Evolutionary conservation across 2,113 vertebrate species (phyloP), one percentile per base, ranked within the genome.

Genomic region (Scartelaos histophorus): DNA sequence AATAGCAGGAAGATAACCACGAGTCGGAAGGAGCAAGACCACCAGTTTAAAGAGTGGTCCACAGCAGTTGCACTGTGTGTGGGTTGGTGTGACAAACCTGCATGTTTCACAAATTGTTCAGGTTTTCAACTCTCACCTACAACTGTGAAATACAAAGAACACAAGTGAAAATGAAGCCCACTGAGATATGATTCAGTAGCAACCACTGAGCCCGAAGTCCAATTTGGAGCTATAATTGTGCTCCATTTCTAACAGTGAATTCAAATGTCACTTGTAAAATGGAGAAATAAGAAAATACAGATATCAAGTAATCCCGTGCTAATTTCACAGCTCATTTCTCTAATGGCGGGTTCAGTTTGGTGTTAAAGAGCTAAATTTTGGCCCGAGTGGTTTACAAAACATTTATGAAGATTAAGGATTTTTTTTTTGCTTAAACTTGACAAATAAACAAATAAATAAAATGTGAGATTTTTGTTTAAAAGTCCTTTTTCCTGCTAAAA

Each of bases 281-380:
- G 61, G 19, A 38, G 34, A 64, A 43, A 43, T 17, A 1, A 43
- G 19, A n/a, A 34, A 61, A 61, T 17, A 61, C 34, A n/a, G 17
- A 38, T 21, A 38, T 4, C 29, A 38, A 10, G 34, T 64, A 38
- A 38, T 38, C 19, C 11, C 43, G 19, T 4, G 34, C 61, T 10
- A 64, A 64, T 64, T 38, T 64, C 34, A 38, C 61, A 43, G 61
- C 61, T 64, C 19, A 64, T 64, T 43, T 64, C 34, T 64, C 12
- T 64, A 64, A 64, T 64, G 16, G 61, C 13, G 17, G 5, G 24
- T 61, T 25, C 58, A 15, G 13, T 61, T 34, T 29, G 58, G 22
- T 16, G 57, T 25, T 60, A 17, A 53, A 17, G 6, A n/a, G 51
- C 19, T 17, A 53, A n/a, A 19, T 53, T 19, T 53, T 53, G 51